These are phyloP conservation scores for Nephila pilipes DNA, from an alignment of 1,140 invertebrate genomes.

Conservation along the genomic window DNA sequence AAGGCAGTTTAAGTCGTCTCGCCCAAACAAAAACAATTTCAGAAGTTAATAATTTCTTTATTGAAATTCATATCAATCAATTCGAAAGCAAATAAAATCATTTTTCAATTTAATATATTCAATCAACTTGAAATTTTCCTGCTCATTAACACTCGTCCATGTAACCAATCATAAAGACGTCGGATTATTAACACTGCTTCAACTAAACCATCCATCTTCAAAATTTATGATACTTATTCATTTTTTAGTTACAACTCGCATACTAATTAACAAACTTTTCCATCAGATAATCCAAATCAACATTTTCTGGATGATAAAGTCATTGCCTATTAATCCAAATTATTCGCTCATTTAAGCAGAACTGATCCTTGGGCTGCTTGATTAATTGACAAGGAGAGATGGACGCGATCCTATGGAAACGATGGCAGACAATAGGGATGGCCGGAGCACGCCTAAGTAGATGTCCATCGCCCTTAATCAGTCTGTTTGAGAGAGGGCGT, in stretches of 20 bases:
- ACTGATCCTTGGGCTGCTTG: neutral
- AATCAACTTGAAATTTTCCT: neutral
- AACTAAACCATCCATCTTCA: conserved; percentile 19
- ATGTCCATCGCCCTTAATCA: conserved; percentile 17
- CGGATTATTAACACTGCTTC: neutral
- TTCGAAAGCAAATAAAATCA: neutral
- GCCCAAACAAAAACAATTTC: too few relatives aligned
- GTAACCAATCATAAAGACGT: neutral
- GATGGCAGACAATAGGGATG: conserved; percentile 29
- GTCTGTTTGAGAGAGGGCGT: conserved; percentile 45
- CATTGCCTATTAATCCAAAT: conserved; percentile 48
- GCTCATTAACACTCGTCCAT: neutral
- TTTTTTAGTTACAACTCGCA: neutral
- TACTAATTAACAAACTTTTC: neutral
- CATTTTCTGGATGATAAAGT: neutral
- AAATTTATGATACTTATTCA: neutral
- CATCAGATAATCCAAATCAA: neutral
- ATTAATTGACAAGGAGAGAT: conserved; percentile 39
- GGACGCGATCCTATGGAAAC: neutral
- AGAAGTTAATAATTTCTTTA: neutral
- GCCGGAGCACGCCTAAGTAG: neutral
- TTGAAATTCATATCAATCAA: neutral
- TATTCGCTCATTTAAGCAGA: conserved; percentile 44
- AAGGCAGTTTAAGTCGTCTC: too few relatives aligned
- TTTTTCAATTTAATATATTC: neutral